These are phyloP conservation scores for Xiphorhynchus elegans DNA, from an alignment of 2,113 vertebrate genomes.

Conservation along the genomic window DNA sequence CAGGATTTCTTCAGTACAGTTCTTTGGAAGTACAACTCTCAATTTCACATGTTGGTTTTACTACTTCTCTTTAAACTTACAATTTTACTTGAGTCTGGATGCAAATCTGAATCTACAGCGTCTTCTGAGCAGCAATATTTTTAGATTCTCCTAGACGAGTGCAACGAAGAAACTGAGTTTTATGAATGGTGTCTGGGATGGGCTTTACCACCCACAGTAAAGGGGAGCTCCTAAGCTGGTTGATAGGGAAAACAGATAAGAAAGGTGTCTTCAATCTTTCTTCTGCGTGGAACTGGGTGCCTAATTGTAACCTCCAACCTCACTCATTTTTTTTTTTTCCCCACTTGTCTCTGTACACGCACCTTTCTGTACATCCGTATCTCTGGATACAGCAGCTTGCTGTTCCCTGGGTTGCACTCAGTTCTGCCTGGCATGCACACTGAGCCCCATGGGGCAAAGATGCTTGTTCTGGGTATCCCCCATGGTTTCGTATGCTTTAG, in stretches of 20 bases:
- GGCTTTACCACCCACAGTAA: background rate
- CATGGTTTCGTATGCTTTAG: background rate
- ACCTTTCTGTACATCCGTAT: background rate
- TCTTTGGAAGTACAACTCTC: background rate
- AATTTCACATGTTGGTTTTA: background rate
- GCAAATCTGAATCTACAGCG: background rate
- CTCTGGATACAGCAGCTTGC: background rate
- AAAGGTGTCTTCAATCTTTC: background rate
- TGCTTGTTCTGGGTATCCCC: background rate
- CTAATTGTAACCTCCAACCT: background rate
- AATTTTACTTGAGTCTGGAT: background rate
- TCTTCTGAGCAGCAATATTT: background rate
- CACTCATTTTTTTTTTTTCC: fast-evolving
- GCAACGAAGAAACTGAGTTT: background rate
- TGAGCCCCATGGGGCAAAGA: background rate
- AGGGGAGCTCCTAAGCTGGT: background rate
- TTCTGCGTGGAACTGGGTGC: background rate
- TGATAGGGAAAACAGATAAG: background rate
- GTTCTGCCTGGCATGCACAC: background rate
- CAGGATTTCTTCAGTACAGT: background rate
- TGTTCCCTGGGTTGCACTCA: background rate
- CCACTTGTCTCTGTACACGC: fast-evolving
- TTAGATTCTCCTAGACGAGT: background rate
- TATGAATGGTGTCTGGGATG: background rate
- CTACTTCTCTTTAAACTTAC: background rate